phyloP scores from a whole-genome alignment of 2,888 invertebrate genomes.

The Lasius fuliginosus region DNA sequence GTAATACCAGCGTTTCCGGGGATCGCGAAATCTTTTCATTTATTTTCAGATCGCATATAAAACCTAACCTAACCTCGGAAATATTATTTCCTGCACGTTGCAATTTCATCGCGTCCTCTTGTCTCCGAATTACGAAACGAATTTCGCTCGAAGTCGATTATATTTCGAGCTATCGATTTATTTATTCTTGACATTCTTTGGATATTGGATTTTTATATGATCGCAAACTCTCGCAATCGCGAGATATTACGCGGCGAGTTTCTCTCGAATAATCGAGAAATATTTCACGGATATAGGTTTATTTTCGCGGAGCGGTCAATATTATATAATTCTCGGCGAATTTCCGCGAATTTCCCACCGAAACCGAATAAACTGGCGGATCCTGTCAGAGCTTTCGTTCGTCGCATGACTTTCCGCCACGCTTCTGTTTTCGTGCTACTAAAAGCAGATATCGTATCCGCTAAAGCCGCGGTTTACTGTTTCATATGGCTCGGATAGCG shows the following conservation, averaged over 20 bases:
- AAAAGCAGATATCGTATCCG: constrained; percentile 52
- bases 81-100: neutral
- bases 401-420: constrained; percentile 26
- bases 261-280: constrained; percentile 19
- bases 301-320: neutral
- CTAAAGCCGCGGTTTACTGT: constrained; percentile 43
- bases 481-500: constrained; percentile 31
- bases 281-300: constrained; percentile 9
- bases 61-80: neutral
- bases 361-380: constrained; percentile 35
- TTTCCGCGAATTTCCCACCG: constrained; percentile 4
- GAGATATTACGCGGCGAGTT: constrained; percentile 4
- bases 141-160: neutral
- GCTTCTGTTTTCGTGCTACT: constrained; percentile 40
- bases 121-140: neutral
- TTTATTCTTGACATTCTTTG: neutral
- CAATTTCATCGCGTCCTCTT: neutral
- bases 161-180: constrained; percentile 1
- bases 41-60: constrained; percentile 2
- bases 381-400: constrained; percentile 38
- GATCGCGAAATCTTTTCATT: neutral
- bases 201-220: constrained; percentile 15
- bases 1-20: neutral
- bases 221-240: constrained; percentile 10
- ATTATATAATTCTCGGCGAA: constrained; percentile 12